phyloP scores from a whole-genome alignment of 2,888 invertebrate species.

The Dynastes maya region DNA sequence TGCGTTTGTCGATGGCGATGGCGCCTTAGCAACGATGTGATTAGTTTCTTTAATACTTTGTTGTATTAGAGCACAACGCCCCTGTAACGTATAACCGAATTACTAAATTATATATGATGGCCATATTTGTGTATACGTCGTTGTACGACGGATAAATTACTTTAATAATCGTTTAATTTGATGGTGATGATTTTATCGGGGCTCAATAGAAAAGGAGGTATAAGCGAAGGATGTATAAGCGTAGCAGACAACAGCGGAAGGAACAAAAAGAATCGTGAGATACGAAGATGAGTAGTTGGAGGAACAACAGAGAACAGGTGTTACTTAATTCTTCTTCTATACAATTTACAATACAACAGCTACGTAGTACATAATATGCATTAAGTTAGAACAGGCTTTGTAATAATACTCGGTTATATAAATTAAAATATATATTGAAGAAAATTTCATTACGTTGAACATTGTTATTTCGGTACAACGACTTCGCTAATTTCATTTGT shows the following conservation, averaged over 20 bases:
- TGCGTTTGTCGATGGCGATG: not conserved
- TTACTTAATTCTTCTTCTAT: not conserved
- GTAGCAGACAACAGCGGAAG: not conserved
- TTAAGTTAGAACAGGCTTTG: no score
- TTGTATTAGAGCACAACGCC: not conserved
- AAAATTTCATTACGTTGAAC: no score
- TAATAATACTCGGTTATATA: no score
- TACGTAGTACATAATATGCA: no score
- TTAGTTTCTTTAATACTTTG: slow-evolving; percentile 25
- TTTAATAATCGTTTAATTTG: slow-evolving; percentile 19
- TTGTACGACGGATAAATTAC: not conserved
- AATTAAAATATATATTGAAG: no score
- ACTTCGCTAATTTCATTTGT: no score
- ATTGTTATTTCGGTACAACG: no score
- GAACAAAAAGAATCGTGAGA: not conserved
- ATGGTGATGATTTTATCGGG: not conserved
- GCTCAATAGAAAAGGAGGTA: not conserved
- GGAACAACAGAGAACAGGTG: not conserved
- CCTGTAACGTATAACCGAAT: slow-evolving; percentile 5
- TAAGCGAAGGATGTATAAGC: not conserved
- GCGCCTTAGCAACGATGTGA: slow-evolving; percentile 40
- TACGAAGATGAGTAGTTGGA: not conserved
- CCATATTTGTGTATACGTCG: slow-evolving; percentile 18
- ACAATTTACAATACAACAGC: no score
- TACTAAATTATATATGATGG: slow-evolving; percentile 22